phyloP scores from a whole-genome alignment of 2,888 invertebrate species.

The Cephus sareptanus region DNA sequence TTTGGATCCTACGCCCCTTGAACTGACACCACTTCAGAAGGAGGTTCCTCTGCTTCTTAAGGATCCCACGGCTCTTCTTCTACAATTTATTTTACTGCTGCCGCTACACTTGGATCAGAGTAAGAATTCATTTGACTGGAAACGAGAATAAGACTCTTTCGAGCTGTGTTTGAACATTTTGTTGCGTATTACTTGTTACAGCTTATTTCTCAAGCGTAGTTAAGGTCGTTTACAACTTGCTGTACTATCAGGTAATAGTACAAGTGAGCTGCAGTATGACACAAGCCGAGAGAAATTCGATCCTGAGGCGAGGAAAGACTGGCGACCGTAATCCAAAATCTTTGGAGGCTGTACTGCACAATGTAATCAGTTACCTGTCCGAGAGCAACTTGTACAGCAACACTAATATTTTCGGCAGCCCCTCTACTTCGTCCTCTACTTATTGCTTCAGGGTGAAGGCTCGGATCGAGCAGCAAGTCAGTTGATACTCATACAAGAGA shows the following conservation, averaged over 20 bases:
- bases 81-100: slow-evolving; percentile 87
- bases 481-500: background rate
- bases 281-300: slow-evolving; percentile 70
- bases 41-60: slow-evolving; percentile 87
- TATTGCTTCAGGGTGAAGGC: slow-evolving; percentile 29
- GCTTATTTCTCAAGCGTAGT: slow-evolving; percentile 91
- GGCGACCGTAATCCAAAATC: slow-evolving; percentile 36
- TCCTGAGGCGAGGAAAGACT: slow-evolving; percentile 48
- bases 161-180: background rate
- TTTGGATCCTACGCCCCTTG: slow-evolving; percentile 53
- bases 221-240: slow-evolving; percentile 87
- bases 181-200: slow-evolving; percentile 64
- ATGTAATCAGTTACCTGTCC: slow-evolving; percentile 51
- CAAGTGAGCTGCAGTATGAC: slow-evolving; percentile 80
- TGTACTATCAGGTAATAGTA: slow-evolving; percentile 89
- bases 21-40: slow-evolving; percentile 65
- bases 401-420: slow-evolving; percentile 17
- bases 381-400: slow-evolving; percentile 49
- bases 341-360: slow-evolving; percentile 47
- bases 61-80: slow-evolving; percentile 86
- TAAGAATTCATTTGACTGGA: slow-evolving; percentile 64
- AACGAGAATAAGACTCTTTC: background rate
- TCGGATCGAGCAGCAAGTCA: slow-evolving; percentile 41
- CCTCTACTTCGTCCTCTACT: slow-evolving; percentile 37
- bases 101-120: slow-evolving; percentile 89